Conservation (phyloP, 2,888 invertebrate genomes). For the Dynastes maya region DNA sequence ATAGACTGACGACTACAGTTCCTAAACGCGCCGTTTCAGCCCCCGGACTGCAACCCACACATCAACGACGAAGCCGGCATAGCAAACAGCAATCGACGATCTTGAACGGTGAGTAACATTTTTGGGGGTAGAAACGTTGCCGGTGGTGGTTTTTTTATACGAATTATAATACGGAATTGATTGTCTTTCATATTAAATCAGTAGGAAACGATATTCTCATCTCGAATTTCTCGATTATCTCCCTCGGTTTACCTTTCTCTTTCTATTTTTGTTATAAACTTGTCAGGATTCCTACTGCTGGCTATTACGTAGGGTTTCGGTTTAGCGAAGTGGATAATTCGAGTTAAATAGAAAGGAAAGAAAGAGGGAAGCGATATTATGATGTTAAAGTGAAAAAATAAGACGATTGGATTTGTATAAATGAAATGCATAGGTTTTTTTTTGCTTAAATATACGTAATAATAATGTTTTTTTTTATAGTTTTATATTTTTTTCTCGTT, state of each 20-base stretch:
- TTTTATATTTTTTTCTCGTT: no score
- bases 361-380: no score
- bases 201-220: not conserved
- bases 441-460: no score
- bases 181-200: slow-evolving; percentile 7
- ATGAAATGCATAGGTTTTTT: no score
- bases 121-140: slow-evolving; percentile 21
- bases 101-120: slow-evolving; percentile 74
- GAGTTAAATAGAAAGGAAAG: no score
- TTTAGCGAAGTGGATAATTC: no score
- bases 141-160: not conserved
- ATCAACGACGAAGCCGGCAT: slow-evolving; percentile 73
- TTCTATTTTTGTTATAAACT: no score
- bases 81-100: slow-evolving; percentile 65
- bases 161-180: slow-evolving; percentile 1
- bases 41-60: slow-evolving; percentile 81
- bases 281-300: no score
- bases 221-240: not conserved
- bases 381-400: no score
- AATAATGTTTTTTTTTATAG: no score
- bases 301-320: no score
- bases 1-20: slow-evolving; percentile 72
- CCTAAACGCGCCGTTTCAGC: slow-evolving; percentile 85
- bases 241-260: not conserved
- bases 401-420: no score